Base-by-base conservation (phyloP, 1,140 invertebrate genomes). In the Eurosta solidaginis region DNA sequence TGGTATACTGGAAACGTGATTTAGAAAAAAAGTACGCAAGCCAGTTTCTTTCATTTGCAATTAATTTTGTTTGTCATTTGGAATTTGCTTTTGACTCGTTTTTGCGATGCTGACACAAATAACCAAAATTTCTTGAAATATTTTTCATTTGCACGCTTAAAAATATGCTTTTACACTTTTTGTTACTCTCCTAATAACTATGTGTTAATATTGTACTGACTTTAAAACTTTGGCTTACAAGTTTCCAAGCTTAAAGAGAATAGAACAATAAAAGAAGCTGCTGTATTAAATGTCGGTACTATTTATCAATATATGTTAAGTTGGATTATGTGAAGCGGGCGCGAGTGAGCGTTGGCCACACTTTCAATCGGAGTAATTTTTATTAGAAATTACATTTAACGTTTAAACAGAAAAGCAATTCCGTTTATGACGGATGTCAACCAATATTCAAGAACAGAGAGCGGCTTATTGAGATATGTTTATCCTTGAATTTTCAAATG, bases 11-110 rank as follows among this genome's bases (percentile, higher is more conserved):
- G 33, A 68, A 40, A 3, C 14, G 45, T n/a, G 45, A 47, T 47
- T 68, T 68, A 20, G 5, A 29, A 36, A 7, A 7, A n/a, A 20
- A n/a, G 36, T 68, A 3, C 33, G 33, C 22, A 68, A 68, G 59
- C 59, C 33, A 68, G 59, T 68, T 68, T 68, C 59, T 68, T 68
- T 42, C 59, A 20, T 40, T 68, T 42, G 59, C 27, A 68, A 68
- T 40, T 40, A 68, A 68, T 68, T 40, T n/a, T 42, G 22, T 68
- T 68, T 68, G 59, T 68, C 59, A 20, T 12, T 68, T 68, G 33
- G 59, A 68, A 68, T 33, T 68, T 68, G 59, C 27, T 68, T n/a
- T 52, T 17, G 40, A 68, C 59, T 68, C 36, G 59, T 40, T 42
- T 33, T 42, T 36, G 59, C 12, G 59, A 20, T 9, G 59, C 59